Conservation (phyloP, 2,113 vertebrate genomes). For the Candoia aspera region DNA sequence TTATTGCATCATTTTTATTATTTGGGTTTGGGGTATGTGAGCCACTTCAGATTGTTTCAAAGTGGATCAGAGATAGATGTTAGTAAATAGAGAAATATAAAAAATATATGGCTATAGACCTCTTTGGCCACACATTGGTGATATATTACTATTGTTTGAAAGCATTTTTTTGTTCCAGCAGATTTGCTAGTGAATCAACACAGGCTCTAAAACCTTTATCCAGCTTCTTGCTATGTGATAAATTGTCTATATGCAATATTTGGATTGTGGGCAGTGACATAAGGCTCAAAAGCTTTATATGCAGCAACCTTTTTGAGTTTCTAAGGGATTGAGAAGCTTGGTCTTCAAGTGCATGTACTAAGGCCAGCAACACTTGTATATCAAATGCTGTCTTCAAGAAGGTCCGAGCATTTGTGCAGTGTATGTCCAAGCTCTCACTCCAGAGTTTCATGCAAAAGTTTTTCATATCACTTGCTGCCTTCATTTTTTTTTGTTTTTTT, state of each 20-base stretch:
- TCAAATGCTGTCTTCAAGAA: not conserved
- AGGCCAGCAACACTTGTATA: not conserved
- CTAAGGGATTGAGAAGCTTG: not conserved
- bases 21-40: not conserved
- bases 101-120: not conserved
- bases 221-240: not conserved
- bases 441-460: no score
- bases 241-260: not conserved
- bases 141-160: not conserved
- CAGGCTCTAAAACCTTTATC: not conserved
- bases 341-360: not conserved
- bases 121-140: not conserved
- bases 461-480: no score
- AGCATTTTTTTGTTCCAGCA: not conserved
- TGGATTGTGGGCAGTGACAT: not conserved
- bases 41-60: not conserved
- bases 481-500: no score
- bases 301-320: not conserved
- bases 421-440: no score
- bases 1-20: not conserved
- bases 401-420: not conserved
- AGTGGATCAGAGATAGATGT: not conserved
- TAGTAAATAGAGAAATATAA: not conserved
- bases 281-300: not conserved
- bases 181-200: not conserved